Percentiles rank a stretch among this genome's conserved stretches.
These are phyloP conservation scores for Paratilapia polleni DNA, from an alignment of 2,113 vertebrate genomes.

Conservation along the genomic window DNA sequence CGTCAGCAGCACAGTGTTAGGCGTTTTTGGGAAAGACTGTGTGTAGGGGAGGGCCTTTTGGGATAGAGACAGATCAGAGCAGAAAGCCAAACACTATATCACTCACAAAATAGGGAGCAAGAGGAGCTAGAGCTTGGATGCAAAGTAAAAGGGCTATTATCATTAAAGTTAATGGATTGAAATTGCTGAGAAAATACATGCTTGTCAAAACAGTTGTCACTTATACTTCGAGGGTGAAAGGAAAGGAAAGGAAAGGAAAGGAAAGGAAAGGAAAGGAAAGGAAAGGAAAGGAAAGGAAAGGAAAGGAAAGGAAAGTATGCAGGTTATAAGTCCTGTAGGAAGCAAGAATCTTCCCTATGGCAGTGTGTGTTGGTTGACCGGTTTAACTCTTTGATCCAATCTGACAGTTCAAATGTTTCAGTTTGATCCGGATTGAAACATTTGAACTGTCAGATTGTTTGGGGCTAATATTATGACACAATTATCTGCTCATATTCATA, in stretches of 20 bases:
- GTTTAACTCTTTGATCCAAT: background rate
- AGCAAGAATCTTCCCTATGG: background rate
- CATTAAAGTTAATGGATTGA: conserved; percentile 2
- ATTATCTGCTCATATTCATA: background rate
- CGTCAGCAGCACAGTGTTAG: conserved; percentile 43
- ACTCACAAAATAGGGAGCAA: background rate
- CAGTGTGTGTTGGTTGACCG: background rate
- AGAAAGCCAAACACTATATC: conserved; percentile 30
- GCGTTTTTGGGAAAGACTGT: conserved; percentile 37
- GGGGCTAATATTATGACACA: background rate
- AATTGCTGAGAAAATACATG: background rate
- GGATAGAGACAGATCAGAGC: conserved; percentile 26
- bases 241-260: no score
- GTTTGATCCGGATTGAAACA: no score
- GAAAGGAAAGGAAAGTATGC: background rate
- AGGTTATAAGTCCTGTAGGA: background rate
- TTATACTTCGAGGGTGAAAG: background rate
- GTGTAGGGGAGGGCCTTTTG: conserved; percentile 5
- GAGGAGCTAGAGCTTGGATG: background rate
- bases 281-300: background rate
- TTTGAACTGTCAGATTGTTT: background rate
- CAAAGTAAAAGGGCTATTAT: conserved; percentile 28
- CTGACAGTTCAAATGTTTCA: background rate
- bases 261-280: no score
- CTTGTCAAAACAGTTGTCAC: conserved; percentile 10